Base-by-base conservation (phyloP, 2,113 vertebrate genomes). In the Misgurnus anguillicaudatus region DNA sequence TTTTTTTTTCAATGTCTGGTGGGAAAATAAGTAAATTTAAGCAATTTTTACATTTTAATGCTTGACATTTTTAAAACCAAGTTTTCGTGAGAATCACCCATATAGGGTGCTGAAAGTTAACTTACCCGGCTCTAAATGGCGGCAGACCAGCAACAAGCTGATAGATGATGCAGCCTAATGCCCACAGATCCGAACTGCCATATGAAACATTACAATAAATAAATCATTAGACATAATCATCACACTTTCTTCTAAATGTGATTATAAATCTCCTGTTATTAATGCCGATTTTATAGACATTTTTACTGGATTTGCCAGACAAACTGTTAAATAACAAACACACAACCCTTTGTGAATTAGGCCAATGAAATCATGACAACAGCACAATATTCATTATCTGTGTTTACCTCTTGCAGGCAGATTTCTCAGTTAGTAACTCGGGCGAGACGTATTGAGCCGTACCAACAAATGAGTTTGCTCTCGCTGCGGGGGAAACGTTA, bases 371-470 rank as follows among this genome's bases (percentile, higher is more conserved):
- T 63, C 53, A 14, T 69, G 13, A 19, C 53, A 60, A 42, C 14
- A 45, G 19, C 19, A 68, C 36, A 70, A 64, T 48, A 83, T 74
- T 47, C 14, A 62, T 74, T 42, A 47, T 19, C 17, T 1, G 19
- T 74, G 72, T 62, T 94, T 91, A 97, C 98, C 98, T 99, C 89
- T 98, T 99, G 92, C 98, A 99, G 70, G 97, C 98, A 4, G 98
- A 97, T 91, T 99, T 99, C 89, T 99, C 98, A 11, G 97, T 99
- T 89, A 99, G 91, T 86, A 99, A 92, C 88, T 99, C 98, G 61
- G 97, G 98, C 85, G 98, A 99, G 83, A 99, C 98, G 57, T 99
- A 99, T 86, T 99, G 98, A 67, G 98, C 98, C 60, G 98, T 99
- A 82, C 98, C 98, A 39, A 99, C 98, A 86, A 99, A 99, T 3